These are phyloP conservation scores for Cynocephalus volans DNA, from an alignment of 2,113 vertebrate genomes.

Conservation along the genomic window DNA sequence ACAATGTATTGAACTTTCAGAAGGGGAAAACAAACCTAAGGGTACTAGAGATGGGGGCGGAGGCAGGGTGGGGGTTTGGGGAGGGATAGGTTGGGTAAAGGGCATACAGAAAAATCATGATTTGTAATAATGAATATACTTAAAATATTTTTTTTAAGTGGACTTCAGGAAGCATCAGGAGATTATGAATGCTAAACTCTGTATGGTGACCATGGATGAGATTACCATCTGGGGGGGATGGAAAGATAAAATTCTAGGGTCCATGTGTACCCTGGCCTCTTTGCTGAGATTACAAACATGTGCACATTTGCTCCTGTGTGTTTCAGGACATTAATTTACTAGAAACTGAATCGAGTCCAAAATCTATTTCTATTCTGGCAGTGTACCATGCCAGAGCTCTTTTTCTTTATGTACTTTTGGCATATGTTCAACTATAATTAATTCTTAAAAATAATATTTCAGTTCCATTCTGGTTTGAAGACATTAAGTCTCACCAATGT, in stretches of 20 bases:
- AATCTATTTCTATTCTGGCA: conserved; percentile 85
- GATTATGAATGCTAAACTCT: not conserved
- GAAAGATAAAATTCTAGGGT: conserved; percentile 70
- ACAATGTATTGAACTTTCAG: too few relatives aligned
- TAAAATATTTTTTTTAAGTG: too few relatives aligned
- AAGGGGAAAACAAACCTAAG: too few relatives aligned
- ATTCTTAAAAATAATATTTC: conserved; percentile 85
- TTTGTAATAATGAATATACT: too few relatives aligned
- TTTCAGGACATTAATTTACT: conserved; percentile 86
- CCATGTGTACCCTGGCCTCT: conserved; percentile 72
- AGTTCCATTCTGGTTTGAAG: conserved; percentile 64
- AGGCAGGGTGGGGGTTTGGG: too few relatives aligned
- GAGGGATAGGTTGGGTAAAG: too few relatives aligned
- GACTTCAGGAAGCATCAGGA: not conserved
- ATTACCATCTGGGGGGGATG: conserved; percentile 37
- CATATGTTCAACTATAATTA: conserved; percentile 88
- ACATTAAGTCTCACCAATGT: conserved; percentile 53
- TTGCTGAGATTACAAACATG: conserved; percentile 81
- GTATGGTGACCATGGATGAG: not conserved
- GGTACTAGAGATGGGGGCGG: too few relatives aligned
- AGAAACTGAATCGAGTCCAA: conserved; percentile 86
- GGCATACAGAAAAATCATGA: too few relatives aligned
- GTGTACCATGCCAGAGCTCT: conserved; percentile 83
- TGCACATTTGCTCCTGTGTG: conserved; percentile 77
- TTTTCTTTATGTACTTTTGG: conserved; percentile 88